Percentiles rank a stretch among this genome's conserved stretches.
Evolutionary conservation across 1,140 invertebrate genomes (phyloP).

Genomic region (Eumaeus atala): DNA sequence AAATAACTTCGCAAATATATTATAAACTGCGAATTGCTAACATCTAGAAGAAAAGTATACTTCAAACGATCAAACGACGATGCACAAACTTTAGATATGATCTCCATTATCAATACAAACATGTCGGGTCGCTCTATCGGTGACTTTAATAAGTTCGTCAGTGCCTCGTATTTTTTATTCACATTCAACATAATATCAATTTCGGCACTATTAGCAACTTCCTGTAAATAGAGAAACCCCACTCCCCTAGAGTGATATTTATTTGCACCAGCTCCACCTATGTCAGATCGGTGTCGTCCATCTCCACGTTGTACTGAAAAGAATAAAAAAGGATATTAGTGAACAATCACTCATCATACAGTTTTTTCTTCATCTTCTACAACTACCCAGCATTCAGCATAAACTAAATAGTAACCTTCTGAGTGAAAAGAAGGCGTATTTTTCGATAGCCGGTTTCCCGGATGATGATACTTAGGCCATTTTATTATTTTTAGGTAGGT

Average conservation of each 20-base stretch:
- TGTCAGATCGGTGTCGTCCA: background rate
- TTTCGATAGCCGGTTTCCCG: too few species aligned
- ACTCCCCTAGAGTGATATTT: background rate
- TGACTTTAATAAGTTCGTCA: constrained; percentile 34
- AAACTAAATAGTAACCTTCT: too few species aligned
- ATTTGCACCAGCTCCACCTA: background rate
- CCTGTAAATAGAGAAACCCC: constrained; percentile 6
- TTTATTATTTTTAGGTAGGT: too few species aligned
- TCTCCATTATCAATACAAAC: constrained; percentile 40
- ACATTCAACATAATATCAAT: constrained; percentile 42
- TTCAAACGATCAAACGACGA: constrained; percentile 55
- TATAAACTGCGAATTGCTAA: constrained; percentile 56
- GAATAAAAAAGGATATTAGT: too few species aligned
- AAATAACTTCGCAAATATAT: constrained; percentile 43
- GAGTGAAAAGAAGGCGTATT: too few species aligned
- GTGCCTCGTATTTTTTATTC: constrained; percentile 36
- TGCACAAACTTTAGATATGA: constrained; percentile 48
- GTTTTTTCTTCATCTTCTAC: too few species aligned
- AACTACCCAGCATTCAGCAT: too few species aligned
- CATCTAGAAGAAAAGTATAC: constrained; percentile 43
- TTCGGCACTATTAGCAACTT: background rate
- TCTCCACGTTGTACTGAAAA: too few species aligned
- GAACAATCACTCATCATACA: too few species aligned
- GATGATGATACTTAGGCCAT: too few species aligned
- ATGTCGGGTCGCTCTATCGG: constrained; percentile 39